These are phyloP conservation scores for Amphibalanus amphitrite DNA, from an alignment of 1,140 invertebrate species.

Conservation along the genomic window DNA sequence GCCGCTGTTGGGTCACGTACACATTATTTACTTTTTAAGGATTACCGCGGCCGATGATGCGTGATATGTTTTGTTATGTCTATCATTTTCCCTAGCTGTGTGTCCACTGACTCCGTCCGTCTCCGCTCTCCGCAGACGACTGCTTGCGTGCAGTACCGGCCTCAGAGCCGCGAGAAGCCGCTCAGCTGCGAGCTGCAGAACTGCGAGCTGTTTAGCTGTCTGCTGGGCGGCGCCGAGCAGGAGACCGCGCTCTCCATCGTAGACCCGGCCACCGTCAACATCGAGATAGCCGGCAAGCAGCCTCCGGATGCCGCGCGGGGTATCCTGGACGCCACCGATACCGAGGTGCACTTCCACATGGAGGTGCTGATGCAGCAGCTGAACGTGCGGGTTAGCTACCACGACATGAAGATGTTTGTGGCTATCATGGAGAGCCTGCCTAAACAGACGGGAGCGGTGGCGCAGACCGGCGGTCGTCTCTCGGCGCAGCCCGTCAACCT, in stretches of 20 bases:
- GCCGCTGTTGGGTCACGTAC: too few relatives aligned
- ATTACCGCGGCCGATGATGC: too few relatives aligned
- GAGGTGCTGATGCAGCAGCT: constrained; percentile 44
- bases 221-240: constrained; percentile 63
- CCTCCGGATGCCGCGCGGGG: constrained; percentile 16
- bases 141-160: constrained; percentile 47
- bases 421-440: constrained; percentile 73
- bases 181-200: constrained; percentile 73
- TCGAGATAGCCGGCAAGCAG: constrained; percentile 35
- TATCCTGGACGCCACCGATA: constrained; percentile 27
- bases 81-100: too few relatives aligned
- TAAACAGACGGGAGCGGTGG: constrained; percentile 36
- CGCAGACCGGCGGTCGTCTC: constrained; percentile 4
- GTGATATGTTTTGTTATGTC: too few relatives aligned
- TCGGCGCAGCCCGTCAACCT: constrained; percentile 24
- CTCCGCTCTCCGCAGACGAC: too few relatives aligned
- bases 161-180: constrained; percentile 48
- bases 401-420: constrained; percentile 80
- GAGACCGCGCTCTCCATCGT: constrained; percentile 92
- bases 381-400: constrained; percentile 74
- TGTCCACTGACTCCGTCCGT: too few relatives aligned
- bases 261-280: constrained; percentile 69
- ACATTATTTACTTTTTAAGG: too few relatives aligned
- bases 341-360: constrained; percentile 19
- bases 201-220: constrained; percentile 85